Percentiles rank a stretch among this genome's conserved stretches.
These are phyloP conservation scores for Lontra canadensis DNA, from an alignment of 2,113 vertebrate genomes.

Conservation along the genomic window DNA sequence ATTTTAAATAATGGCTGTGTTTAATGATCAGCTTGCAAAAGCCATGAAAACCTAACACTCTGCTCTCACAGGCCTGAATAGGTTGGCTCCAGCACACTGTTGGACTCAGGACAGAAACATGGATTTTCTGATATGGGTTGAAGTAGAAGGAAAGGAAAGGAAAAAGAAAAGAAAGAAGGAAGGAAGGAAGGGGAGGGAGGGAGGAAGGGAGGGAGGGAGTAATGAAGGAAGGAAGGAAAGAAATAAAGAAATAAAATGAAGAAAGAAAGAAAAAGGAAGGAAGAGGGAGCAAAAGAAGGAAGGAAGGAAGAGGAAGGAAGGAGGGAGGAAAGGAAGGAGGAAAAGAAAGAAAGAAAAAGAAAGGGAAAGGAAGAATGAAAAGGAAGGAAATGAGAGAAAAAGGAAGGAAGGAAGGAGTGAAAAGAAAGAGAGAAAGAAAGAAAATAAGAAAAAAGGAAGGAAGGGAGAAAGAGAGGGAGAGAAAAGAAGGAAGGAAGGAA, in stretches of 20 bases:
- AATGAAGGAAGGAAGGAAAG: neutral
- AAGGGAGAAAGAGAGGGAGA: too few species aligned
- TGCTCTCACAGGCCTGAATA: neutral
- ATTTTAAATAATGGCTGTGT: neutral
- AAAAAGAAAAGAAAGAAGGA: neutral
- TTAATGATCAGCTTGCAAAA: neutral
- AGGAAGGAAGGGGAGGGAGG: too few species aligned
- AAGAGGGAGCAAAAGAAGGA: too few species aligned
- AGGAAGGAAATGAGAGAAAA: too few species aligned
- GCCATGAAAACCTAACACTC: neutral
- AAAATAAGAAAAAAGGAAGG: neutral
- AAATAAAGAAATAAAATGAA: neutral
- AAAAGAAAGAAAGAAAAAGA: too few species aligned
- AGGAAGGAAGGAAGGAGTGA: neutral
- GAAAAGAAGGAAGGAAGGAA: too few species aligned
- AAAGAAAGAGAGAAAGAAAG: neutral
- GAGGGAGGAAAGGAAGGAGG: too few species aligned
- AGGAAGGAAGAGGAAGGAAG: neutral
- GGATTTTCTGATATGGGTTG: neutral
- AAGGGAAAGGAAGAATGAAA: too few species aligned
- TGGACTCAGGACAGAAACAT: neutral
- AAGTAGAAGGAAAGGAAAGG: neutral
- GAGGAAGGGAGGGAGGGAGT: fast-evolving
- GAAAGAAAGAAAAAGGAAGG: neutral
- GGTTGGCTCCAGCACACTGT: too few species aligned